phyloP scores from a whole-genome alignment of 2,888 invertebrate genomes.

The Boloria selene region DNA sequence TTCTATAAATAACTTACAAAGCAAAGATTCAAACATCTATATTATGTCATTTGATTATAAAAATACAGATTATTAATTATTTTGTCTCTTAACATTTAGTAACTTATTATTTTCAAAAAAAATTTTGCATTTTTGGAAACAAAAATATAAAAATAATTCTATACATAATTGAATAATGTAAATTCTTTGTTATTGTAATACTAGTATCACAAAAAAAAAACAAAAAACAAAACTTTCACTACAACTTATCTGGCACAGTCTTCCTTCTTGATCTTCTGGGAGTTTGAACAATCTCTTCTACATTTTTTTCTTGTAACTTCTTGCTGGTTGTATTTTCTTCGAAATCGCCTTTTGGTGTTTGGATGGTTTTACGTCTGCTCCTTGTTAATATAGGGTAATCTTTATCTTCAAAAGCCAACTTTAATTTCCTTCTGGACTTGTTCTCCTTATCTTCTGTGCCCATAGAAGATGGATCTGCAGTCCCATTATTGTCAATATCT shows the following conservation, averaged over 20 bases:
- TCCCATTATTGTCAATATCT: constrained; percentile 19
- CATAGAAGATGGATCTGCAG: constrained; percentile 43
- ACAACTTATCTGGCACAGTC: constrained; percentile 1
- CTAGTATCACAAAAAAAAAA: neutral
- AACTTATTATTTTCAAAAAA: constrained; percentile 56
- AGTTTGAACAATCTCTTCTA: constrained; percentile 41
- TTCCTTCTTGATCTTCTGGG: constrained; percentile 41
- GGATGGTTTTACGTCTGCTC: constrained; percentile 55
- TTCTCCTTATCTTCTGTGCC: constrained; percentile 53
- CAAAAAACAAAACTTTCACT: neutral
- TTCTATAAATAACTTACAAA: too few species aligned
- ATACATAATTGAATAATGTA: too few species aligned
- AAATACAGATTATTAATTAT: too few species aligned
- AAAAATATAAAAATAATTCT: too few species aligned
- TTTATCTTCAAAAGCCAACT: constrained; percentile 49
- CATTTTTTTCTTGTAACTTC: constrained; percentile 45
- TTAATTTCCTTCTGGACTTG: constrained; percentile 46
- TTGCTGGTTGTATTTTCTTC: constrained; percentile 42
- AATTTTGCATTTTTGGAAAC: too few species aligned
- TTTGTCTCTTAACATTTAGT: neutral
- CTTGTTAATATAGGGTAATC: constrained; percentile 54
- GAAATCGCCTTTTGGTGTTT: constrained; percentile 39
- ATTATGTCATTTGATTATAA: too few species aligned
- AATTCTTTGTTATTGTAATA: too few species aligned
- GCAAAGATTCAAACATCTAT: too few species aligned